Conservation (phyloP, 2,797 vertebrate species). For the Lepilemur septentrionalis region DNA sequence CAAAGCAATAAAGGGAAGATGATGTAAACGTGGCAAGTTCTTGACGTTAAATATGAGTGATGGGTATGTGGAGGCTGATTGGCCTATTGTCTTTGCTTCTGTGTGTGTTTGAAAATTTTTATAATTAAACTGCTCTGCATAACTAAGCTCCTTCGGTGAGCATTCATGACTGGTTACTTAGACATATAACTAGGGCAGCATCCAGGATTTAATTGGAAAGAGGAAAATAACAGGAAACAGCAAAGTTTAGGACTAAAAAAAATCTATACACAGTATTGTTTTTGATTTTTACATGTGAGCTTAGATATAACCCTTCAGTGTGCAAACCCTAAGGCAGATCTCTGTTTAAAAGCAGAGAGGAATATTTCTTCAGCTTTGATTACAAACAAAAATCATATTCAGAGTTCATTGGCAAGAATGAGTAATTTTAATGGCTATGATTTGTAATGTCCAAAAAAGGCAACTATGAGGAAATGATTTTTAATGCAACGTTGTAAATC, state of each 20-base stretch:
- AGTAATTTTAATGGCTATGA: conserved; percentile 63
- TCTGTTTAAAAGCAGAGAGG: conserved; percentile 76
- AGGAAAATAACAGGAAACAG: neutral
- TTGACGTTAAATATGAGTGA: neutral
- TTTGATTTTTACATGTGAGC: neutral
- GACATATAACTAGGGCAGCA: neutral
- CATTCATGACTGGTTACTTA: neutral
- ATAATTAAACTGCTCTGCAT: neutral
- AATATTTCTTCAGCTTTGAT: conserved; percentile 71
- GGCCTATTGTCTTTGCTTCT: neutral
- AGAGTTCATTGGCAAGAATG: conserved; percentile 68
- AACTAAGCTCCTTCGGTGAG: neutral
- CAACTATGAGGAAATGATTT: conserved; percentile 70
- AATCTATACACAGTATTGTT: neutral
- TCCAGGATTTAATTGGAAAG: neutral
- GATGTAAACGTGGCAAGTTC: neutral
- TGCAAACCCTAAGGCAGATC: conserved; percentile 67
- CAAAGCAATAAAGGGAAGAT: neutral
- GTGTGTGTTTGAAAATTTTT: neutral
- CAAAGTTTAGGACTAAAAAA: neutral
- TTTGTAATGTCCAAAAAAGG: conserved; percentile 73
- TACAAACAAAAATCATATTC: conserved; percentile 59
- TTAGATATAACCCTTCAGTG: conserved; percentile 59
- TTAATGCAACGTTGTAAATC: conserved; percentile 70
- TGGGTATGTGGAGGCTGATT: neutral